Conservation (phyloP, 2,113 vertebrate species). For the Siniperca knerii region DNA sequence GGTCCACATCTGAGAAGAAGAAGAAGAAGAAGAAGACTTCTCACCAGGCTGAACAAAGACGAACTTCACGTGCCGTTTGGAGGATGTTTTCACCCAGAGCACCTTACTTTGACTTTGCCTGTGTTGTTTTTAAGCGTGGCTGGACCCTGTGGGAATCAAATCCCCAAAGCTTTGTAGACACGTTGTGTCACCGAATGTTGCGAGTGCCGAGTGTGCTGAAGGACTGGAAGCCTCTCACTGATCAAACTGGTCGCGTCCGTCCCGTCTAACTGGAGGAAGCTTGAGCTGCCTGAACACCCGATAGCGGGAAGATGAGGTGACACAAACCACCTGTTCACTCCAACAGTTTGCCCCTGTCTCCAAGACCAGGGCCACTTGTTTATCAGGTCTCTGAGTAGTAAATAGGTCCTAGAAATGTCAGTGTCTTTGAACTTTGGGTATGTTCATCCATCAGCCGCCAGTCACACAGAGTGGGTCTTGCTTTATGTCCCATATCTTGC, state of each 20-base stretch:
- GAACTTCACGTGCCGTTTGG: not conserved
- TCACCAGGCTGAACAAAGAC: not conserved
- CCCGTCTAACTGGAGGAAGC: not conserved
- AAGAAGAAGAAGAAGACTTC: not conserved
- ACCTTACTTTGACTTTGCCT: not conserved
- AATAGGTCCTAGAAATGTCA: not conserved
- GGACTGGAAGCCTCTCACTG: not conserved
- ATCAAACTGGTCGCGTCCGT: not conserved
- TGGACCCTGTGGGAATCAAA: not conserved
- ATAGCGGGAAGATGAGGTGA: not conserved
- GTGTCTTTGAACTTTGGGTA: no score
- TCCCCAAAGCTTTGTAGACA: not conserved
- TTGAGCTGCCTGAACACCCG: not conserved
- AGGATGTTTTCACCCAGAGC: not conserved
- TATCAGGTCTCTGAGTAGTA: not conserved
- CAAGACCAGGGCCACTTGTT: not conserved
- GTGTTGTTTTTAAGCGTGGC: not conserved
- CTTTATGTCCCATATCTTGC: not conserved
- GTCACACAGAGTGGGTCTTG: not conserved
- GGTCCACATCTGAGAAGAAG: not conserved
- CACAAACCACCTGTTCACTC: not conserved
- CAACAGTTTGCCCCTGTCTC: no score
- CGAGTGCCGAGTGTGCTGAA: not conserved
- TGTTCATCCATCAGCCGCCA: no score
- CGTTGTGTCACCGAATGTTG: not conserved